Conservation (phyloP, 2,797 vertebrate genomes). For the Sebastes ruberrimus region DNA sequence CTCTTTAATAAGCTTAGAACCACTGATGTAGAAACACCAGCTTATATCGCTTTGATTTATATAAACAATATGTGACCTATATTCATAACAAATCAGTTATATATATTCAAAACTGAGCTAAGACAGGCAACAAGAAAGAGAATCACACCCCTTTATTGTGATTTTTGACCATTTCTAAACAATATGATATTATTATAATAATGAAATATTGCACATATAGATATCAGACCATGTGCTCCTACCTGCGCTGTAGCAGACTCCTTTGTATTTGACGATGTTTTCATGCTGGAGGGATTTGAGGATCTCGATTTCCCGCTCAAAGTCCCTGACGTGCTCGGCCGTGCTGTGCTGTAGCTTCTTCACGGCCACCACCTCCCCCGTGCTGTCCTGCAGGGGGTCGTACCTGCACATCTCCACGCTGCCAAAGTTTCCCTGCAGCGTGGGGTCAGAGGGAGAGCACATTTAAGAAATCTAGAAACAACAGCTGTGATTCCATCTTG, state of each 20-base stretch:
- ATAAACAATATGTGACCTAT: not conserved
- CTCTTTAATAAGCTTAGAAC: not conserved
- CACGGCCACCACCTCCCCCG: conserved; percentile 96
- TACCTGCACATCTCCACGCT: conserved; percentile 99
- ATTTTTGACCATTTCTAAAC: not conserved
- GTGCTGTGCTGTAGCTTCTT: conserved; percentile 98
- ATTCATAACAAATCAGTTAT: not conserved
- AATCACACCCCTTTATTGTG: not conserved
- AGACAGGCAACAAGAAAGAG: not conserved
- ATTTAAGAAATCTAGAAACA: not conserved
- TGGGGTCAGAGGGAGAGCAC: not conserved
- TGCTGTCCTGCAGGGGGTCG: conserved; percentile 96
- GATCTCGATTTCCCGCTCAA: conserved; percentile 98
- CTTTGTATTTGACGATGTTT: conserved; percentile 98
- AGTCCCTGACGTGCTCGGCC: conserved; percentile 93
- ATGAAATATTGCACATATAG: too few species aligned
- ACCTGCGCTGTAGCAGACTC: conserved; percentile 98
- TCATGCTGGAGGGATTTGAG: conserved; percentile 97
- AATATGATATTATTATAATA: not conserved
- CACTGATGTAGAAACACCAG: not conserved
- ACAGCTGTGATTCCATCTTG: not conserved
- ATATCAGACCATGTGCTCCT: not conserved
- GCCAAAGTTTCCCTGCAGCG: conserved; percentile 94
- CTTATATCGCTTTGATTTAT: not conserved
- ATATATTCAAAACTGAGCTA: not conserved